Evolutionary conservation across 1,140 invertebrate species (phyloP).

Genomic region (Laodelphax striatellus): DNA sequence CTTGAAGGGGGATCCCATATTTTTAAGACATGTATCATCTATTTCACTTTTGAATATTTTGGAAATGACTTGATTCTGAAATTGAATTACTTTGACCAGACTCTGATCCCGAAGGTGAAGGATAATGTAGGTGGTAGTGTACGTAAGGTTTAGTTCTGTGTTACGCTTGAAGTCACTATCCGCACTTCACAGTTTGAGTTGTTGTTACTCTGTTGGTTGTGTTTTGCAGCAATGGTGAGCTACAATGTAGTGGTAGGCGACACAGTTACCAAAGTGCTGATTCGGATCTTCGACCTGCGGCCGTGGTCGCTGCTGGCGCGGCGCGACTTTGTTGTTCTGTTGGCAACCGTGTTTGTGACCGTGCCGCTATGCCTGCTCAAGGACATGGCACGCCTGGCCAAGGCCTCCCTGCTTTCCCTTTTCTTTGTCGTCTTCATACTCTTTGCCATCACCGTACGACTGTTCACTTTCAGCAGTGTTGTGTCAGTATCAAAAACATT

Average conservation of each 20-base stretch:
- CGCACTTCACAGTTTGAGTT: too few relatives aligned
- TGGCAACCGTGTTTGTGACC: conserved; percentile 63
- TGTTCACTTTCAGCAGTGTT: conserved; percentile 37
- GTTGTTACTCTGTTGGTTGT: conserved; percentile 10
- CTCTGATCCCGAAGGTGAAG: too few relatives aligned
- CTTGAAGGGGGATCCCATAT: too few relatives aligned
- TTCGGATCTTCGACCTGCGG: conserved; percentile 45
- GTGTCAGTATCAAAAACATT: conserved; percentile 41
- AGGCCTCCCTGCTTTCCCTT: conserved; percentile 67
- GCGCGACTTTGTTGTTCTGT: conserved; percentile 63
- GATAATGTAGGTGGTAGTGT: too few relatives aligned
- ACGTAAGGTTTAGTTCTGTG: too few relatives aligned
- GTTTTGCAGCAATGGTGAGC: conserved; percentile 71
- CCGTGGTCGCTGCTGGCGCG: conserved; percentile 46
- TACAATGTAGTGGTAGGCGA: conserved; percentile 87
- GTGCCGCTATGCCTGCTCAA: conserved; percentile 72
- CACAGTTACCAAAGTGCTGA: conserved; percentile 72
- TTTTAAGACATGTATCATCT: too few relatives aligned
- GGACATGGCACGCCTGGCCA: conserved; percentile 65
- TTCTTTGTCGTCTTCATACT: conserved; percentile 65
- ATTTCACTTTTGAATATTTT: too few relatives aligned
- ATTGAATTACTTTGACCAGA: too few relatives aligned
- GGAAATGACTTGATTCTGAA: too few relatives aligned
- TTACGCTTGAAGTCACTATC: too few relatives aligned
- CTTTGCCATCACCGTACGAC: conserved; percentile 52